phyloP scores from a whole-genome alignment of 2,113 vertebrate species.

The Corythornis madagascariensis region DNA sequence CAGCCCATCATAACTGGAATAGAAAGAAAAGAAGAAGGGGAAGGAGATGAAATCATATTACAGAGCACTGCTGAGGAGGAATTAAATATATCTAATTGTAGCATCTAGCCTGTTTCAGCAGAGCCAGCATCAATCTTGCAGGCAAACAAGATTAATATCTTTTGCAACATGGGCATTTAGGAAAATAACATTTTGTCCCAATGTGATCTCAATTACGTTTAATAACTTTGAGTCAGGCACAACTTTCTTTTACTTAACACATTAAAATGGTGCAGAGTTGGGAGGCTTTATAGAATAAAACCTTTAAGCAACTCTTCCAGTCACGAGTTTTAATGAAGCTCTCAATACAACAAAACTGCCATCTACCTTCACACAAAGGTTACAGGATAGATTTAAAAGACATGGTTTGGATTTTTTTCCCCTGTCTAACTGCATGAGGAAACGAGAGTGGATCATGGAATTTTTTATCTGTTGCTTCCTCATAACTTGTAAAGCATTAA shows the following conservation, averaged over 20 bases:
- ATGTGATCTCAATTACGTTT: conserved; percentile 65
- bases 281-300: background rate
- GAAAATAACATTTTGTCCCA: conserved; percentile 66
- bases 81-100: conserved; percentile 71
- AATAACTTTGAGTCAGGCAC: conserved; percentile 44
- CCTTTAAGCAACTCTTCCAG: background rate
- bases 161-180: conserved; percentile 63
- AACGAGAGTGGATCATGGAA: background rate
- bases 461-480: conserved; percentile 51
- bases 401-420: background rate
- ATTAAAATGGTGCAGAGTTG: background rate
- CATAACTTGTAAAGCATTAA: conserved; percentile 58
- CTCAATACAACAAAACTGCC: conserved; percentile 4
- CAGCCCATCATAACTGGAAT: background rate
- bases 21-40: conserved; percentile 14
- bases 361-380: conserved; percentile 20
- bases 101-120: conserved; percentile 53
- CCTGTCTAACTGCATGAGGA: background rate
- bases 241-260: conserved; percentile 63
- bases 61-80: conserved; percentile 53
- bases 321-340: conserved; percentile 16
- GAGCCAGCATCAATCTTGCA: conserved; percentile 66
- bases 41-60: conserved; percentile 59
- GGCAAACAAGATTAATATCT: conserved; percentile 70
- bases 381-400: conserved; percentile 10